phyloP scores from a whole-genome alignment of 2,888 invertebrate genomes.

The Acutogordius australiensis region DNA sequence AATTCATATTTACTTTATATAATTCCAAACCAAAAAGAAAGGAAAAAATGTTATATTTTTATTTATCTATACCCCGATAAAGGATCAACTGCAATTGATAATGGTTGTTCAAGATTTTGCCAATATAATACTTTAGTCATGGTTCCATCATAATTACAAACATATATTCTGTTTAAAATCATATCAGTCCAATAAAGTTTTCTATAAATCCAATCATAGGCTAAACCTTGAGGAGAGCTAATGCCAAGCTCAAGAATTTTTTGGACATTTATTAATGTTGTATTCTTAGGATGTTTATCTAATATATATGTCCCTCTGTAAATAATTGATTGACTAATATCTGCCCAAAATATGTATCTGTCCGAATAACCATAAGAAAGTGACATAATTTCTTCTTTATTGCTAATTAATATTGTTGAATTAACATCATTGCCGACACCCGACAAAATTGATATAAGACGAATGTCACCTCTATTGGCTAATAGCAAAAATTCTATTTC shows the following conservation, averaged over 20 bases:
- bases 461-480: slow-evolving; percentile 55
- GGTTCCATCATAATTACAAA: slow-evolving; percentile 41
- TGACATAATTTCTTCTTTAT: slow-evolving; percentile 41
- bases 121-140: slow-evolving; percentile 54
- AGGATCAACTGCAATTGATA: slow-evolving; percentile 36
- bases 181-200: slow-evolving; percentile 74
- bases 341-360: slow-evolving; percentile 59
- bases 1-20: no score
- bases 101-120: slow-evolving; percentile 48
- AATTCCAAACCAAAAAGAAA: neutral
- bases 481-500: no score
- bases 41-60: neutral
- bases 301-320: slow-evolving; percentile 28
- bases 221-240: slow-evolving; percentile 56
- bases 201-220: slow-evolving; percentile 64
- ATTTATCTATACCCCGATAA: slow-evolving; percentile 17
- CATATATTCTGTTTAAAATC: slow-evolving; percentile 54
- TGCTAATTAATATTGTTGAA: slow-evolving; percentile 22
- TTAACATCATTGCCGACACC: no score
- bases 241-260: slow-evolving; percentile 43
- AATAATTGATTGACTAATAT: slow-evolving; percentile 50
- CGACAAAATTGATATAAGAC: slow-evolving; percentile 31
- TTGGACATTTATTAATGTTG: slow-evolving; percentile 26
- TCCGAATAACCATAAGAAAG: slow-evolving; percentile 53
- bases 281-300: neutral